Base-by-base conservation (phyloP, 2,888 invertebrate species). In the Dynastes tityus region DNA sequence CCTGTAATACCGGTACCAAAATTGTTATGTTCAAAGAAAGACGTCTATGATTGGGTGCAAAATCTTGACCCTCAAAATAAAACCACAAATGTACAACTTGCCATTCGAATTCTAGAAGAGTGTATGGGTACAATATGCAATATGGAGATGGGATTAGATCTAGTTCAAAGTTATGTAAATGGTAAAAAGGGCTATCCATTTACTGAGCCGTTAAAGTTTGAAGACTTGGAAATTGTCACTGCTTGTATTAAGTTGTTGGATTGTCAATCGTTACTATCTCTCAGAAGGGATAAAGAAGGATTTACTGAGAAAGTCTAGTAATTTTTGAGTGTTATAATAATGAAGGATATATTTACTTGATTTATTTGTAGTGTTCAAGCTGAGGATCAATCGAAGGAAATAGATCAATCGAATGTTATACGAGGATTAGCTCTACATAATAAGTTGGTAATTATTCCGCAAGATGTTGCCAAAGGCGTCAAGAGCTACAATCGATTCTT, bases 401-500 rank as follows among this genome's bases (percentile, higher is more conserved):
- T 79, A 1, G 63, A 73, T 13, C 5, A 8, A 2, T 27, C 32
- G 1, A 67, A 78, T 37, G 37, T 64, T 8, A 63, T 45, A 13
- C 27, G 55, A 51, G 79, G 76, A 9, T 37, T 79, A 51, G 70
- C 76, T 0, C 55, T 79, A 29, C 76, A 79, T 22, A 70, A 76
- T 49, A 79, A 71, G 40, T 71, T 79, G 29, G 68, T 79, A 6
- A 58, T 63, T 13, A 70, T 79, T 29, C 79, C 79, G 0, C 51
- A 37, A 3, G 79, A 79, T 70, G 76, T 79, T 9, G 40, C 49
- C 13, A 79, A 71, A 55, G 76, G 70, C 13, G 16, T 79, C 3
- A 76, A 79, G 53, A 70, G 71, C 16, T 76, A 76, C 13, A 51
- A 29, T 40, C 65, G 79, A 13, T 79, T 76, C 40, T 79, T 79